Evolutionary conservation across 1,140 invertebrate genomes (phyloP).

Genomic region (Camponotus floridanus): DNA sequence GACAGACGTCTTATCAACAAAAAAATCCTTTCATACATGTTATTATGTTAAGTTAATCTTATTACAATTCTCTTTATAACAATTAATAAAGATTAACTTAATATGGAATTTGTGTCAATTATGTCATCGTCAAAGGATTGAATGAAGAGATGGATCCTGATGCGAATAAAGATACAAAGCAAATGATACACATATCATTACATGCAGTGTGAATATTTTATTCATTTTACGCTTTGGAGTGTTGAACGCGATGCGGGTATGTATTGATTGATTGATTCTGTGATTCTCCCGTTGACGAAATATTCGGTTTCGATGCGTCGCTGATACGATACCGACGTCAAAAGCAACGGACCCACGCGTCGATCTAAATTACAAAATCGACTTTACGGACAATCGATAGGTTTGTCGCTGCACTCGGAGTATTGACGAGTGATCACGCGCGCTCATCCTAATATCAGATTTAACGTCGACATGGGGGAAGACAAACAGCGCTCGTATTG

Average conservation of each 20-base stretch:
- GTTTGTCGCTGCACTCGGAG: conserved; percentile 45
- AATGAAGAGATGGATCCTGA: neutral
- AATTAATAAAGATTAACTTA: too few relatives aligned
- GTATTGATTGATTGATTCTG: conserved; percentile 20
- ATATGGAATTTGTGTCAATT: neutral
- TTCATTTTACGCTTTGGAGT: conserved; percentile 11
- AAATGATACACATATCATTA: conserved; percentile 12
- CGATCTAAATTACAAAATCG: conserved; percentile 64
- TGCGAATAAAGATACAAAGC: neutral
- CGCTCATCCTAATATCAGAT: conserved; percentile 55
- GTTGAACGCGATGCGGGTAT: conserved; percentile 17
- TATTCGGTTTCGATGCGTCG: conserved; percentile 48
- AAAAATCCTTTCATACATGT: neutral
- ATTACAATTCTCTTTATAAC: too few relatives aligned
- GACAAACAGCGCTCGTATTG: conserved; percentile 52
- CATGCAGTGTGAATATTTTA: conserved; percentile 43
- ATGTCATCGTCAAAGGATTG: neutral
- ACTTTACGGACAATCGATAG: conserved; percentile 61
- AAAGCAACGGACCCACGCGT: conserved; percentile 25
- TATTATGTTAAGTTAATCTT: too few relatives aligned
- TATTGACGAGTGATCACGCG: conserved; percentile 55
- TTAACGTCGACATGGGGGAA: conserved; percentile 58
- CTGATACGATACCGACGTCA: conserved; percentile 35
- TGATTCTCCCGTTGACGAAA: conserved; percentile 22
- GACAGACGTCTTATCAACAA: too few relatives aligned